These are phyloP conservation scores for Illadopsis cleaveri DNA, from an alignment of 2,113 vertebrate species.

Conservation along the genomic window DNA sequence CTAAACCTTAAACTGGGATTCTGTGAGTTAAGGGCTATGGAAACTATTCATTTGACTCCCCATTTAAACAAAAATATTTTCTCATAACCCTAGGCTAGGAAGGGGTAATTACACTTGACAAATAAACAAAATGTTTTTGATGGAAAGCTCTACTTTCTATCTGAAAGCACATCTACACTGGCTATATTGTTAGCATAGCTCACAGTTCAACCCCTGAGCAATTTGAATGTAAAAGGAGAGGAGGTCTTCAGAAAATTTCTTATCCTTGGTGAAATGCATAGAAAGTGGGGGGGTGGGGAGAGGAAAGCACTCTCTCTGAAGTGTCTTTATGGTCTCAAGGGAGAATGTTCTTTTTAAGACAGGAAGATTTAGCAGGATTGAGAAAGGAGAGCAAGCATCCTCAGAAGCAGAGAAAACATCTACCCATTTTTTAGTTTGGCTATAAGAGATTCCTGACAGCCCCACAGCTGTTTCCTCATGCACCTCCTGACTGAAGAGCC, in stretches of 20 bases:
- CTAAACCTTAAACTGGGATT: background rate
- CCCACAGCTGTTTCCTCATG: background rate
- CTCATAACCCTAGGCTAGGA: constrained; percentile 2
- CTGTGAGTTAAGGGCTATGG: background rate
- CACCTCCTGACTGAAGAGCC: background rate
- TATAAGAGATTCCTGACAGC: background rate
- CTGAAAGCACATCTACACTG: background rate
- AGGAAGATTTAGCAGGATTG: constrained; percentile 7
- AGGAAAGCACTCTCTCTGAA: background rate
- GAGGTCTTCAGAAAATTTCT: constrained; percentile 13
- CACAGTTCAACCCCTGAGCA: background rate
- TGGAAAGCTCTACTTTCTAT: background rate
- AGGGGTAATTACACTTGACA: constrained; percentile 13
- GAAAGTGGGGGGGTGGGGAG: background rate
- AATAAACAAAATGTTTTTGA: constrained; percentile 20
- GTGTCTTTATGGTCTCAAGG: background rate
- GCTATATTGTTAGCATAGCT: background rate
- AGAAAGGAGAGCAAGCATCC: background rate
- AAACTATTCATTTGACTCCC: constrained; percentile 7
- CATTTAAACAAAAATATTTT: constrained; percentile 15
- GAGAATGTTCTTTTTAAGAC: constrained; percentile 11
- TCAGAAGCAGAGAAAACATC: background rate
- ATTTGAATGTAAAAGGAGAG: background rate
- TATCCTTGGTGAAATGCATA: background rate
- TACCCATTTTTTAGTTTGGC: background rate